A percentile compares a stretch with the other conserved stretches of the same genome.
Evolutionary conservation across 2,113 vertebrate genomes (phyloP).

Genomic region (Neogobius melanostomus): DNA sequence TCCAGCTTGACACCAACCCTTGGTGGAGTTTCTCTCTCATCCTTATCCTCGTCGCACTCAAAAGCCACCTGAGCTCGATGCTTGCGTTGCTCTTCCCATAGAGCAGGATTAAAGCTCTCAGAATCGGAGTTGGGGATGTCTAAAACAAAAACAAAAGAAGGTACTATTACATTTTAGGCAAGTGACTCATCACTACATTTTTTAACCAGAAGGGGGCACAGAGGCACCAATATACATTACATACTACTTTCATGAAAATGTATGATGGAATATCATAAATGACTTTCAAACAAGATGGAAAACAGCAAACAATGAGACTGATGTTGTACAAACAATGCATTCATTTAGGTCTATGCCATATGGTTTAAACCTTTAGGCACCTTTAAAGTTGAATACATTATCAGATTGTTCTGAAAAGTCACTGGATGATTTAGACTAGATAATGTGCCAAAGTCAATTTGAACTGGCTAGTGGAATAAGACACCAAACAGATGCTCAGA

Average conservation of each 20-base stretch:
- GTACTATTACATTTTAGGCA: background rate
- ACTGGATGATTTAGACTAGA: background rate
- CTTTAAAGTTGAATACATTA: background rate
- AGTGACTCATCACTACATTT: background rate
- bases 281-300: too few species aligned
- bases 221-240: background rate
- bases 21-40: slow-evolving; percentile 90
- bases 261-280: background rate
- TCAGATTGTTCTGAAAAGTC: background rate
- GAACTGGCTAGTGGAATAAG: slow-evolving; percentile 32
- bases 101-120: slow-evolving; percentile 95
- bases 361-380: background rate
- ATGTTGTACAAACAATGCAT: background rate
- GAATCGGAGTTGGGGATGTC: slow-evolving; percentile 95
- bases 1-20: slow-evolving; percentile 73
- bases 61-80: slow-evolving; percentile 98
- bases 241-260: background rate
- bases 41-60: slow-evolving; percentile 98
- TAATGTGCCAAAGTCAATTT: slow-evolving; percentile 11
- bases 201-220: slow-evolving; percentile 53
- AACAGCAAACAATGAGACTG: too few species aligned
- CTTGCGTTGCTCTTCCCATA: slow-evolving; percentile 98
- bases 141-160: slow-evolving; percentile 53
- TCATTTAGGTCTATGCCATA: background rate
- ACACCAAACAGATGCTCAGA: slow-evolving; percentile 56